phyloP scores from a whole-genome alignment of 2,888 invertebrate species.

The Lepidochrysops patricia region DNA sequence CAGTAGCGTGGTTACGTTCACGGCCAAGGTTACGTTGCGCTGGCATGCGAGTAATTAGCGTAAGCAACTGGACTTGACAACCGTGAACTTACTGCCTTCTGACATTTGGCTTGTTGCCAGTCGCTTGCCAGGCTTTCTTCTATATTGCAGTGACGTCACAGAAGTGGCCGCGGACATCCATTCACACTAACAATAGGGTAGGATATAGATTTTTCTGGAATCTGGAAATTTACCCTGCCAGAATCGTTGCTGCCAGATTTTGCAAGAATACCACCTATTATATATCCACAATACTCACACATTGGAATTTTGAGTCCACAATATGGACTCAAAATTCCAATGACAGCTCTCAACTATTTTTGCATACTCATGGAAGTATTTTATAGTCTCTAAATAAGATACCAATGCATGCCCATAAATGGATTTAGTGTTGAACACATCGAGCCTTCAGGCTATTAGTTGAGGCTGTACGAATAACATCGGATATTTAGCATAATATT shows the following conservation, averaged over 20 bases:
- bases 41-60: constrained; percentile 17
- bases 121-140: not conserved
- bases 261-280: too few relatives aligned
- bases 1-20: constrained; percentile 18
- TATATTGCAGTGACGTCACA: not conserved
- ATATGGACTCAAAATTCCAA: too few relatives aligned
- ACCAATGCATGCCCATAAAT: not conserved
- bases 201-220: too few relatives aligned
- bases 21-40: constrained; percentile 24
- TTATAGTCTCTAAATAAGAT: not conserved
- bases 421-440: not conserved
- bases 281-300: too few relatives aligned
- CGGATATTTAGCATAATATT: not conserved
- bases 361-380: not conserved
- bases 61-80: not conserved
- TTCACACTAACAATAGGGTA: too few relatives aligned
- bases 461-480: not conserved
- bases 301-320: too few relatives aligned
- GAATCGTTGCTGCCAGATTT: too few relatives aligned
- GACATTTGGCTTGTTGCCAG: not conserved
- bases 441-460: not conserved
- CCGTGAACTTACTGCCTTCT: not conserved
- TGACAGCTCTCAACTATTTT: not conserved
- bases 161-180: too few relatives aligned
- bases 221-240: too few relatives aligned